These are phyloP conservation scores for Crypturellus undulatus DNA, from an alignment of 2,113 vertebrate species.

Conservation along the genomic window DNA sequence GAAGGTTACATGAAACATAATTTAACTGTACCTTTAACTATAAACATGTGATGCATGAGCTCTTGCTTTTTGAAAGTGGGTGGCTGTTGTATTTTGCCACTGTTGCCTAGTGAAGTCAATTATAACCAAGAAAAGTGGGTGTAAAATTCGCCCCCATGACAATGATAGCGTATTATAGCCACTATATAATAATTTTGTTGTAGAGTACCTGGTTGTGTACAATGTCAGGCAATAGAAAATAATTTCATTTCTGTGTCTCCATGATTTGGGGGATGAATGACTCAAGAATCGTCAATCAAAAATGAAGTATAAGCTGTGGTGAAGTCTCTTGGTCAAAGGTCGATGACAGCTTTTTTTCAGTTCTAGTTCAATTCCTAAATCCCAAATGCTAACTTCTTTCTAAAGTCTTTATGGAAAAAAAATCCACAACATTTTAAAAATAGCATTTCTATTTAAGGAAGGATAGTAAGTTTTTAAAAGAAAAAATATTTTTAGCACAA, in stretches of 20 bases:
- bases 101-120: slow-evolving; percentile 36
- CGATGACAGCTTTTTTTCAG: background rate
- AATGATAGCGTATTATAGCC: background rate
- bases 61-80: background rate
- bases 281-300: background rate
- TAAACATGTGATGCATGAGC: background rate
- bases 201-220: background rate
- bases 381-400: background rate
- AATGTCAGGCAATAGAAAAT: background rate
- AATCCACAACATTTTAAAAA: background rate
- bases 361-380: background rate
- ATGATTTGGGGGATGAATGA: background rate
- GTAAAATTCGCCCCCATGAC: slow-evolving; percentile 1
- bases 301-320: background rate
- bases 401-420: background rate
- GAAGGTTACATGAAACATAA: background rate
- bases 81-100: slow-evolving; percentile 7
- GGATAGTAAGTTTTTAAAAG: background rate
- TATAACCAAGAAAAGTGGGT: slow-evolving; percentile 47
- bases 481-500: fast-evolving
- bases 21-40: background rate
- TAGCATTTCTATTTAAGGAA: background rate
- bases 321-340: background rate
- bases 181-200: background rate
- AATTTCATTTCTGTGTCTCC: background rate